Conservation (phyloP, 2,888 invertebrate genomes). For the Augochlorella aurata region DNA sequence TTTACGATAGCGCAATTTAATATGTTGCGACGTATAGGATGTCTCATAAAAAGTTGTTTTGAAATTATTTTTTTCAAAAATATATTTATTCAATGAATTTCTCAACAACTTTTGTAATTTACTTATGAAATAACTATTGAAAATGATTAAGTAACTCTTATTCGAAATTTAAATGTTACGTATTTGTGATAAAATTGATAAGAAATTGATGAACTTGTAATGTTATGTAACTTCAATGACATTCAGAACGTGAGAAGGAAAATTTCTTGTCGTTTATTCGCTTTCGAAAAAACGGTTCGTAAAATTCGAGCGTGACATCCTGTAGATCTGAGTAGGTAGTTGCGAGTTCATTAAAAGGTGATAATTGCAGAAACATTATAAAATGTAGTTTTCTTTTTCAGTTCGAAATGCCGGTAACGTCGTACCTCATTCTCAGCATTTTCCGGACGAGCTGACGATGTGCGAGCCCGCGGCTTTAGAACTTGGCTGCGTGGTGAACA, state of each 20-base stretch:
- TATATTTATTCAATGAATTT: background rate
- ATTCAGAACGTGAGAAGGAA: no score
- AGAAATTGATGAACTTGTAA: no score
- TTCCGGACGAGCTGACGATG: slow-evolving; percentile 92
- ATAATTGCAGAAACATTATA: background rate
- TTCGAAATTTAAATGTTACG: background rate
- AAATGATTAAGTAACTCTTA: background rate
- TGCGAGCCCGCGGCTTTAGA: slow-evolving; percentile 98
- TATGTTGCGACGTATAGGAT: background rate
- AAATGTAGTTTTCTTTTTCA: slow-evolving; percentile 80
- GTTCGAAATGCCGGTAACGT: slow-evolving; percentile 98
- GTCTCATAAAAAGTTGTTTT: background rate
- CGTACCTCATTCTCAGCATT: slow-evolving; percentile 95
- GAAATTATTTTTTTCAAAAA: background rate
- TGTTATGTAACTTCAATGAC: no score
- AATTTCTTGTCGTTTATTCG: background rate
- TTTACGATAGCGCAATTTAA: background rate
- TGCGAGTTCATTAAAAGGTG: background rate
- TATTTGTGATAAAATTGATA: background rate
- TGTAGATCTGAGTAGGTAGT: background rate
- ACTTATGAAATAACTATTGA: background rate
- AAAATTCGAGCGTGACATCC: background rate
- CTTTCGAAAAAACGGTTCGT: background rate
- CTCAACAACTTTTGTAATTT: background rate
- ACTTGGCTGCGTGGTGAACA: slow-evolving; percentile 95